These are phyloP conservation scores for Oriolus oriolus DNA, from an alignment of 2,113 vertebrate genomes.

Conservation along the genomic window DNA sequence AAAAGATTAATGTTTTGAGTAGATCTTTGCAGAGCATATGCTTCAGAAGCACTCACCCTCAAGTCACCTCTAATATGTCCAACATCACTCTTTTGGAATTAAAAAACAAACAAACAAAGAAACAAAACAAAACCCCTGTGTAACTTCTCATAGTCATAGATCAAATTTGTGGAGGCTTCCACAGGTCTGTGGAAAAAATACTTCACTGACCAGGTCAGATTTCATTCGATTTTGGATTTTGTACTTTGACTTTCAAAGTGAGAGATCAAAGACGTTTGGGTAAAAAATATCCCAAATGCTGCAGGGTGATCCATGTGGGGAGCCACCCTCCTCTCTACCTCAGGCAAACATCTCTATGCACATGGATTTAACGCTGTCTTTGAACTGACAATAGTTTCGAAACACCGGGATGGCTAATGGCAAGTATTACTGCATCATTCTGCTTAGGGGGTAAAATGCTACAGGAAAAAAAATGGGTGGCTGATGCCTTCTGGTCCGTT, in stretches of 20 bases:
- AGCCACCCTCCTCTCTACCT: not conserved
- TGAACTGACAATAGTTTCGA: not conserved
- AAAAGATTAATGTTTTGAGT: slow-evolving; percentile 15
- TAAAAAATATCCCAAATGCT: not conserved
- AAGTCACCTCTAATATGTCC: not conserved
- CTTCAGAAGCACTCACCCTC: not conserved
- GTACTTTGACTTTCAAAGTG: slow-evolving; percentile 26
- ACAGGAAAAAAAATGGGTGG: not conserved
- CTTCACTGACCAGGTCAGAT: slow-evolving; percentile 38
- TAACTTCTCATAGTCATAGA: slow-evolving; percentile 30
- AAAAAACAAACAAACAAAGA: not conserved
- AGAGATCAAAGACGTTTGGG: not conserved
- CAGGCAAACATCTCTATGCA: not conserved
- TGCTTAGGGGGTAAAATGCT: not conserved
- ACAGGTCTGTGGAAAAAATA: slow-evolving; percentile 6
- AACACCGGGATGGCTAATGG: not conserved
- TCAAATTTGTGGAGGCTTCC: slow-evolving; percentile 8
- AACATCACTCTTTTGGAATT: not conserved
- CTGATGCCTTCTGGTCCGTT: not conserved
- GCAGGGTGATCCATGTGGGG: not conserved
- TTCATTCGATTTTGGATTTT: slow-evolving; percentile 32
- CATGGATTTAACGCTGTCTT: not conserved
- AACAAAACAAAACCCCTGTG: not conserved
- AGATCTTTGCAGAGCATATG: not conserved
- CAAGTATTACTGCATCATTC: not conserved